phyloP scores from a whole-genome alignment of 2,888 invertebrate genomes.

The Atherix ibis region DNA sequence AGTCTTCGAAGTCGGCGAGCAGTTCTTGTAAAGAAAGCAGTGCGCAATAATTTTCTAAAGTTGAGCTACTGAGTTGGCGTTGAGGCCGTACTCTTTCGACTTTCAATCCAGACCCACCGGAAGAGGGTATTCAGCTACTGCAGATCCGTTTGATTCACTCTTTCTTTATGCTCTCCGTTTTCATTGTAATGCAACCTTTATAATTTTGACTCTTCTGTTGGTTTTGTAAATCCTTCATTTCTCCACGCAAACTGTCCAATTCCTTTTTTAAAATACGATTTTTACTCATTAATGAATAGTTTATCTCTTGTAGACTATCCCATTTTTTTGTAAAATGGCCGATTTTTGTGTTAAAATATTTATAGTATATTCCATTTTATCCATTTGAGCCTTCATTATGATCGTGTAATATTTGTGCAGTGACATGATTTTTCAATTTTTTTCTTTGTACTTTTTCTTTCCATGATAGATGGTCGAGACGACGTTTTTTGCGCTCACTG shows the following conservation, averaged over 20 bases:
- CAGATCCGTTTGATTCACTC: slow-evolving; percentile 47
- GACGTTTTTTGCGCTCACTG: slow-evolving; percentile 48
- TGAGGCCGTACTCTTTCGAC: slow-evolving; percentile 42
- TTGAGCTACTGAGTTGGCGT: slow-evolving; percentile 24
- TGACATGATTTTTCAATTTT: slow-evolving; percentile 92
- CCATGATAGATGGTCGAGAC: slow-evolving; percentile 69
- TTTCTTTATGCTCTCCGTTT: too few relatives aligned
- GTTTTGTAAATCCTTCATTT: slow-evolving; percentile 36
- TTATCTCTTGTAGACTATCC: slow-evolving; percentile 36
- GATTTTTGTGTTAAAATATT: slow-evolving; percentile 46
- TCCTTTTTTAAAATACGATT: slow-evolving; percentile 53
- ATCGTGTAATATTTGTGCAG: slow-evolving; percentile 94
- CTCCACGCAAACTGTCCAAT: slow-evolving; percentile 42
- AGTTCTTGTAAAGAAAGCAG: slow-evolving; percentile 73
- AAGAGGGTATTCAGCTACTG: slow-evolving; percentile 78
- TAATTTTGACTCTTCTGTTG: slow-evolving; percentile 1
- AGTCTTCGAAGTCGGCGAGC: slow-evolving; percentile 62
- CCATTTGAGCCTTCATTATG: slow-evolving; percentile 88
- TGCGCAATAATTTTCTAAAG: slow-evolving; percentile 58
- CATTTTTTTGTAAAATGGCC: slow-evolving; percentile 40
- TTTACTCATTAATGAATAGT: slow-evolving; percentile 46
- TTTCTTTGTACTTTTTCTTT: slow-evolving; percentile 78
- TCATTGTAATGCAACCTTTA: too few relatives aligned
- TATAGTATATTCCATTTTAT: slow-evolving; percentile 66
- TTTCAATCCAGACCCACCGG: slow-evolving; percentile 83